Percentiles rank a stretch among this genome's conserved stretches.
Evolutionary conservation across 2,113 vertebrate genomes (phyloP).

Genomic region (Nansenia antarctica): DNA sequence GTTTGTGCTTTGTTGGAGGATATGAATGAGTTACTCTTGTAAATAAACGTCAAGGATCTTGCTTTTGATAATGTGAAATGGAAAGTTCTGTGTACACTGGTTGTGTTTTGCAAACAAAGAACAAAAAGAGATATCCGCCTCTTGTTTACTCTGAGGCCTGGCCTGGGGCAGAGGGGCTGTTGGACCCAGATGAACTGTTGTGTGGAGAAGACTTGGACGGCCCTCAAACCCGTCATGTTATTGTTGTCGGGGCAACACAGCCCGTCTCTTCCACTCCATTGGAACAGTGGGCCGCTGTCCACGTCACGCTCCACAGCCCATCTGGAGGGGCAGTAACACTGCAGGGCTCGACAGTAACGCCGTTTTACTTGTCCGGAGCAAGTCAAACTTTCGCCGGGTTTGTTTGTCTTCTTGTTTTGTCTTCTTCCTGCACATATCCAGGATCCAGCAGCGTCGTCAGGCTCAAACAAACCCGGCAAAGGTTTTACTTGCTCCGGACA

Average conservation of each 20-base stretch:
- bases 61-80: neutral
- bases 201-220: conserved; percentile 31
- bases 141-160: too few species aligned
- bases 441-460: too few species aligned
- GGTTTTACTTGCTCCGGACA: too few species aligned
- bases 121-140: too few species aligned
- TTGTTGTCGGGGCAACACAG: conserved; percentile 44
- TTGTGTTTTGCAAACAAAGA: conserved; percentile 11
- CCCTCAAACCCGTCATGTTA: conserved; percentile 49
- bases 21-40: neutral
- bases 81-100: neutral
- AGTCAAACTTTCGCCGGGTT: too few species aligned
- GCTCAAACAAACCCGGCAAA: too few species aligned
- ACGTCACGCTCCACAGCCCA: conserved; percentile 37
- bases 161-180: conserved; percentile 19
- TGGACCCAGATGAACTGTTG: conserved; percentile 25
- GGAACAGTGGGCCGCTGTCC: conserved; percentile 57
- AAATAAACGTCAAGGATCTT: neutral
- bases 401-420: too few species aligned
- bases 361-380: too few species aligned
- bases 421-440: too few species aligned
- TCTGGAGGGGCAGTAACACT: too few species aligned
- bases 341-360: too few species aligned
- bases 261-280: conserved; percentile 49
- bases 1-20: neutral